Conservation (phyloP, 2,113 vertebrate genomes). For the Mellivora capensis region DNA sequence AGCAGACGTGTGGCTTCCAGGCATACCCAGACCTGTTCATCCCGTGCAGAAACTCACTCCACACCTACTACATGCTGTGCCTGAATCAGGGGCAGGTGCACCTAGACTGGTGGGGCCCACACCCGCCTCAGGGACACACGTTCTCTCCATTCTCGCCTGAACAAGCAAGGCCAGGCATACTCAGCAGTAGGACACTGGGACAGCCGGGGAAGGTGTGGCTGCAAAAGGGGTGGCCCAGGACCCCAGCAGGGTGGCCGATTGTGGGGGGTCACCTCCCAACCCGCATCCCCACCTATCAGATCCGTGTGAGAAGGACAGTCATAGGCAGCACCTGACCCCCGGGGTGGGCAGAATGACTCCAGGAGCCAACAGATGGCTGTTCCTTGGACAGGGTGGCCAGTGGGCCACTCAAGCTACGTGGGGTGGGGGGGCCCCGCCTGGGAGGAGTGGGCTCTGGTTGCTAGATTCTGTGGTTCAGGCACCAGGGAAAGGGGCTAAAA, state of each 20-base stretch:
- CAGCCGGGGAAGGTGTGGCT: not conserved
- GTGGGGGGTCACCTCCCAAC: not conserved
- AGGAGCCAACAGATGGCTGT: conserved; percentile 68
- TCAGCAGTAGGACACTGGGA: no score
- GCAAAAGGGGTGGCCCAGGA: not conserved
- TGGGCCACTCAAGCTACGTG: not conserved
- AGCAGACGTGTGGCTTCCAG: accelerated
- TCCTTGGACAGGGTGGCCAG: conserved; percentile 80
- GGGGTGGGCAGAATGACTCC: not conserved
- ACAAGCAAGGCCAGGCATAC: not conserved
- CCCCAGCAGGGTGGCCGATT: not conserved
- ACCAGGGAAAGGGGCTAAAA: conserved; percentile 86
- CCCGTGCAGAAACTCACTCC: not conserved
- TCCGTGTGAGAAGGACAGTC: not conserved
- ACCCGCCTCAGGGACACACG: accelerated
- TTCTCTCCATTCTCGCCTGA: accelerated
- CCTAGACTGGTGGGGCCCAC: not conserved
- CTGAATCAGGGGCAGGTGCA: not conserved
- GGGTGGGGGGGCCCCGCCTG: conserved; percentile 85
- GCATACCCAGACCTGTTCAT: accelerated
- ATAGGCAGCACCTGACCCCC: not conserved
- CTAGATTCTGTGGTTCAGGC: conserved; percentile 81
- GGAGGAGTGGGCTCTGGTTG: conserved; percentile 81
- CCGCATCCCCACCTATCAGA: no score
- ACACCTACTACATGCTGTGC: not conserved